Evolutionary conservation across 2,888 invertebrate species (phyloP).

Genomic region (Mamestra brassicae): DNA sequence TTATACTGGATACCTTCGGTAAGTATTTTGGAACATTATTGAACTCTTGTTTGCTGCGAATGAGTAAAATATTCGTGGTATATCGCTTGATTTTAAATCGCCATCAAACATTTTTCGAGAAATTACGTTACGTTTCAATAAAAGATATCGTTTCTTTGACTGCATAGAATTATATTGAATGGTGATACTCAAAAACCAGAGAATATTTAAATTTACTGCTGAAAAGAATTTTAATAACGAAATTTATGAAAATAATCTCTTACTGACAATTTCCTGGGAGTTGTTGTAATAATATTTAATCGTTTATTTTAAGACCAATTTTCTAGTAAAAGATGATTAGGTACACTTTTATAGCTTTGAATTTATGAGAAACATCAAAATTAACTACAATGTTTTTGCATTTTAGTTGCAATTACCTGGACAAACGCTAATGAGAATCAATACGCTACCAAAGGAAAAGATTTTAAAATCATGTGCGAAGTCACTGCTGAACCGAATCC

Average conservation of each 20-base stretch:
- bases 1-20: conserved; percentile 93
- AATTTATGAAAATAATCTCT: background rate
- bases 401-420: conserved; percentile 96
- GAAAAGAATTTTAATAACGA: no score
- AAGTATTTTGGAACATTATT: conserved; percentile 59
- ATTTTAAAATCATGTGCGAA: conserved; percentile 95
- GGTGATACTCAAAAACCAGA: background rate
- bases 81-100: background rate
- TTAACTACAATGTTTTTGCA: conserved; percentile 20
- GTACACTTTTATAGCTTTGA: background rate
- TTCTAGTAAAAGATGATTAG: background rate
- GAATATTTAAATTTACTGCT: background rate
- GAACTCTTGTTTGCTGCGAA: background rate
- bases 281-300: background rate
- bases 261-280: background rate
- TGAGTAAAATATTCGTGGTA: background rate
- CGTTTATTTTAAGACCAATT: background rate
- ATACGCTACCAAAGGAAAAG: conserved; percentile 94
- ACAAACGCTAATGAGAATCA: conserved; percentile 96
- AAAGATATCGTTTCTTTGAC: background rate
- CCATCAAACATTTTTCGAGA: background rate
- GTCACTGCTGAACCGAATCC: conserved; percentile 96
- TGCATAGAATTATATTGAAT: background rate
- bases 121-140: background rate
- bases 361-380: background rate